phyloP scores from a whole-genome alignment of 2,797 vertebrate genomes.

The Varecia variegata region DNA sequence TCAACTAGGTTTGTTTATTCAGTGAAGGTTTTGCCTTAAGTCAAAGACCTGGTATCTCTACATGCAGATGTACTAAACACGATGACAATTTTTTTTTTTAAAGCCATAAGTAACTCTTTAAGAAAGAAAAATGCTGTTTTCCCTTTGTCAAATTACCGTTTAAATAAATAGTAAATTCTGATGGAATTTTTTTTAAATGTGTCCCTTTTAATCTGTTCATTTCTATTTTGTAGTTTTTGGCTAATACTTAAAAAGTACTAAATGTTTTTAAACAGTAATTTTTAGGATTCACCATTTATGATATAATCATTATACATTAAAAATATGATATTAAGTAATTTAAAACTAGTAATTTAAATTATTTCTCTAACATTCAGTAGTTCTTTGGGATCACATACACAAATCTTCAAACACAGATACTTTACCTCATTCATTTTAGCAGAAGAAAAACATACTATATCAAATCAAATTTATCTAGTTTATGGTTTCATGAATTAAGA shows the following conservation, averaged over 20 bases:
- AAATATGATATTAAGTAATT: not conserved
- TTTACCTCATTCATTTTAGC: not conserved
- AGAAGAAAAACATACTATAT: not conserved
- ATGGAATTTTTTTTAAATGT: not conserved
- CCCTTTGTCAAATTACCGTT: not conserved
- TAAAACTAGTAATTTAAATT: not conserved
- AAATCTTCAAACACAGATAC: not conserved
- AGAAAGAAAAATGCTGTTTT: not conserved
- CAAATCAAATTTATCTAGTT: not conserved
- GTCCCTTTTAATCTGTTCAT: not conserved
- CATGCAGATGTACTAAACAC: not conserved
- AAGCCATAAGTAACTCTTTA: not conserved
- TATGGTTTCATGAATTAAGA: conserved; percentile 5
- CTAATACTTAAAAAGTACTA: not conserved
- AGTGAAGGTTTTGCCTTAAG: not conserved
- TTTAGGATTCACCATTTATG: not conserved
- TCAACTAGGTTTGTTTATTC: not conserved
- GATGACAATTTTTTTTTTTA: not conserved
- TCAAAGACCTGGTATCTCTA: not conserved
- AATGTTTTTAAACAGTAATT: conserved; percentile 13
- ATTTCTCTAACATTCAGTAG: not conserved
- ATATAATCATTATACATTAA: not conserved
- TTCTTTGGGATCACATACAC: not conserved
- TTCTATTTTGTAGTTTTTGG: not conserved
- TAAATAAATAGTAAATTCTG: not conserved